These are phyloP conservation scores for Coccyzus lansbergi DNA, from an alignment of 2,797 vertebrate species.

Conservation along the genomic window DNA sequence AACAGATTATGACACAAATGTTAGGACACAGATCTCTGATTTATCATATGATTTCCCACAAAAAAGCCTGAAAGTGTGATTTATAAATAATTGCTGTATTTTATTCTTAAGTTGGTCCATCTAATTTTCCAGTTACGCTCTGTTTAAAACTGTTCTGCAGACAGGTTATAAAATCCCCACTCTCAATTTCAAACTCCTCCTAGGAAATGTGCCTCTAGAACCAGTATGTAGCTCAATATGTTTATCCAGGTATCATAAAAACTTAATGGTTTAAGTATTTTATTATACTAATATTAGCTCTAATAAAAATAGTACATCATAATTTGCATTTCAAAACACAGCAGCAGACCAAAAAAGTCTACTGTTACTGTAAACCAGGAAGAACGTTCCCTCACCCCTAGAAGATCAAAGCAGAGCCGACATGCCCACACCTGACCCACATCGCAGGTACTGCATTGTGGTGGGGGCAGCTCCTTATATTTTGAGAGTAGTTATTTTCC, in stretches of 20 bases:
- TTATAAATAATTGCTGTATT: background rate
- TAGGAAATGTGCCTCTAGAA: background rate
- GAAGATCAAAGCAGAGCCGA: background rate
- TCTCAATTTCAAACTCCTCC: background rate
- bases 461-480: background rate
- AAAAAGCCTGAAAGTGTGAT: background rate
- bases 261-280: background rate
- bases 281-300: background rate
- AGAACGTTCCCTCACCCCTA: background rate
- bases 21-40: background rate
- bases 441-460: background rate
- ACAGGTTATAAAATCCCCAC: background rate
- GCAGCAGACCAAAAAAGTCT: background rate
- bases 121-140: background rate
- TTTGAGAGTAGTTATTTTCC: background rate
- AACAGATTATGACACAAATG: fast-evolving
- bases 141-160: background rate
- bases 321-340: background rate
- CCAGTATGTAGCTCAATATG: background rate
- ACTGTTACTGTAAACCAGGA: background rate
- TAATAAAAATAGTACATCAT: background rate
- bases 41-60: background rate
- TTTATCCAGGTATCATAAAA: background rate
- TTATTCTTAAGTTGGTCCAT: background rate
- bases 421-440: background rate